Conservation (phyloP, 2,888 invertebrate genomes). For the Protophormia terraenovae region DNA sequence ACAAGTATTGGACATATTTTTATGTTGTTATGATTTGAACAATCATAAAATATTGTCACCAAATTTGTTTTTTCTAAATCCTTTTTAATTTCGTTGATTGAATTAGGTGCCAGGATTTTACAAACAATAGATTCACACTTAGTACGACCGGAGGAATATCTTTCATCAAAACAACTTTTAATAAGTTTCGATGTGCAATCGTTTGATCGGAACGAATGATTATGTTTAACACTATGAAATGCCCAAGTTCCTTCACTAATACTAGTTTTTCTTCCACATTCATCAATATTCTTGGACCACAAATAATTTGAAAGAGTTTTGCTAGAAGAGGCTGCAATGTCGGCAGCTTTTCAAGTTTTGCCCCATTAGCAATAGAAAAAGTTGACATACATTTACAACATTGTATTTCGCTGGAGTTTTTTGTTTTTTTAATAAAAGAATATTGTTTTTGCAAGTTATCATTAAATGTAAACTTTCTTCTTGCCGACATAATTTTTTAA, state of each 20-base stretch:
- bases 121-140: slow-evolving; percentile 3
- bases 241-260: neutral
- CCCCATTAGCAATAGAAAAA: too few relatives aligned
- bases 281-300: too few relatives aligned
- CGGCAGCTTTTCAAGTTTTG: too few relatives aligned
- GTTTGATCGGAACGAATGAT: neutral
- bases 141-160: neutral
- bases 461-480: too few relatives aligned
- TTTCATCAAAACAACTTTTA: neutral
- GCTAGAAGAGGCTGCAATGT: too few relatives aligned
- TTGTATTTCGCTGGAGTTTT: too few relatives aligned
- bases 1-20: neutral
- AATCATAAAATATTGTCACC: neutral
- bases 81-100: neutral
- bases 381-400: too few relatives aligned
- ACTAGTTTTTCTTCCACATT: too few relatives aligned
- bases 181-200: neutral
- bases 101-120: neutral
- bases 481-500: too few relatives aligned
- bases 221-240: neutral
- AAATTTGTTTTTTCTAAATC: neutral
- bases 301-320: too few relatives aligned
- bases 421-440: too few relatives aligned
- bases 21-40: neutral
- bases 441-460: too few relatives aligned